Base-by-base conservation (phyloP, 1,140 invertebrate species). In the Phocides pigmalion region DNA sequence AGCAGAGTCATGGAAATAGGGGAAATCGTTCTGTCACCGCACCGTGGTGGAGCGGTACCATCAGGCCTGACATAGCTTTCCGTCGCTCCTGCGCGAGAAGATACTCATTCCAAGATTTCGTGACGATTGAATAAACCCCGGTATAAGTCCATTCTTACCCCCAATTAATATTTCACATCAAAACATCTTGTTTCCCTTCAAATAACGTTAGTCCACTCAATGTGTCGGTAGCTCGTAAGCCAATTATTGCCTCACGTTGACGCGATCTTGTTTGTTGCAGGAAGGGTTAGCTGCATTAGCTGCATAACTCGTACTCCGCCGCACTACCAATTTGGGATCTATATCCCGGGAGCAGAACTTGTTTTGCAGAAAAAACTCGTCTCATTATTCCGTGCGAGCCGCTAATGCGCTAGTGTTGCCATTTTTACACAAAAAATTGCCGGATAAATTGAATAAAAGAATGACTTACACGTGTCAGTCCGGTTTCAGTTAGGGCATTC, bases 191-290 rank as follows among this genome's bases (percentile, higher is more conserved):
- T 39, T 39, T n/a, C 35, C 8, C 42, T n/a, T n/a, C 11, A 2
- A 39, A 39, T 39, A 39, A 39, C 4, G 6, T 46, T 20, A 46
- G 6, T 17, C 17, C 1, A 39, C 9, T 39, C 35, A 39, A 39
- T 12, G 3, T 12, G 12, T 39, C 35, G 5, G 35, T 12, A 2
- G 35, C 35, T 32, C 28, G 28, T n/a, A n/a, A 41, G 19, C 54
- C 54, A 59, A 59, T 59, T 46, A 59, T 59, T 44, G 22, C 41
- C 25, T 59, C 54, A 59, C 41, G 16, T 59, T 8, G 35, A 20
- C 17, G 11, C n/a, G 19, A 59, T 59, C 56, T 59, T n/a, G 56
- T 59, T 42, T 59, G 54, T 46, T 59, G 41, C 56, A 59, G 56
- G 56, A 59, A 59, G 56, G 51, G 17, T 22, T 53, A 53, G 35